Percentiles rank a stretch among this genome's conserved stretches.
Conservation (phyloP, 2,888 invertebrate species). For the Cyclophora albipunctata region DNA sequence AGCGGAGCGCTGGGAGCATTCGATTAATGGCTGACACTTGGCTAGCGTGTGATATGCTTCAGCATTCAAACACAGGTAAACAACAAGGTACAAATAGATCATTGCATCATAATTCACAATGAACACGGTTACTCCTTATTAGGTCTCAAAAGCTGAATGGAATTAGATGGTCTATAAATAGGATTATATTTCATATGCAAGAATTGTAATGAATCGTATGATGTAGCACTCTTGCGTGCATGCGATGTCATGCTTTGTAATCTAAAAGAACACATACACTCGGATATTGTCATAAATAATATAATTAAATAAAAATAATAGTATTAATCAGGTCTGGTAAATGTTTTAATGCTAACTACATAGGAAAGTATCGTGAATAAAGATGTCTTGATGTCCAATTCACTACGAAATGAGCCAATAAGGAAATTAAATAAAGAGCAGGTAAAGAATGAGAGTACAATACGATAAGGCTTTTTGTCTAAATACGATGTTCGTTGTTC, state of each 20-base stretch:
- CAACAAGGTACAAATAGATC: too few relatives aligned
- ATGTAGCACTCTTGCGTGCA: background rate
- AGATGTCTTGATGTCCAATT: constrained; percentile 51
- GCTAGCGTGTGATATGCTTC: background rate
- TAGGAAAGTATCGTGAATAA: constrained; percentile 41
- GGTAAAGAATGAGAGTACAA: constrained; percentile 1
- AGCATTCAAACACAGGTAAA: too few relatives aligned
- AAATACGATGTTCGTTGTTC: background rate
- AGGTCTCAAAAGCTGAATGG: background rate
- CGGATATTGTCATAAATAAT: constrained; percentile 25
- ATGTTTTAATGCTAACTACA: constrained; percentile 23
- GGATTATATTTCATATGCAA: too few relatives aligned
- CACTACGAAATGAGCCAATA: constrained; percentile 28
- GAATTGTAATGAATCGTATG: too few relatives aligned
- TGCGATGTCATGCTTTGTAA: background rate
- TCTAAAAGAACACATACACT: constrained; percentile 62
- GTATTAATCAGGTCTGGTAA: too few relatives aligned
- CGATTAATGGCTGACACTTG: background rate
- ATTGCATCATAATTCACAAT: too few relatives aligned
- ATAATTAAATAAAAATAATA: constrained; percentile 6
- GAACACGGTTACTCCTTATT: too few relatives aligned
- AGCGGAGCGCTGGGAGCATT: constrained; percentile 28
- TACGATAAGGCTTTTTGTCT: too few relatives aligned
- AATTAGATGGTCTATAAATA: background rate
- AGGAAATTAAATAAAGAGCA: constrained; percentile 18